Conservation (phyloP, 2,113 vertebrate species). For the Heterocephalus glaber region DNA sequence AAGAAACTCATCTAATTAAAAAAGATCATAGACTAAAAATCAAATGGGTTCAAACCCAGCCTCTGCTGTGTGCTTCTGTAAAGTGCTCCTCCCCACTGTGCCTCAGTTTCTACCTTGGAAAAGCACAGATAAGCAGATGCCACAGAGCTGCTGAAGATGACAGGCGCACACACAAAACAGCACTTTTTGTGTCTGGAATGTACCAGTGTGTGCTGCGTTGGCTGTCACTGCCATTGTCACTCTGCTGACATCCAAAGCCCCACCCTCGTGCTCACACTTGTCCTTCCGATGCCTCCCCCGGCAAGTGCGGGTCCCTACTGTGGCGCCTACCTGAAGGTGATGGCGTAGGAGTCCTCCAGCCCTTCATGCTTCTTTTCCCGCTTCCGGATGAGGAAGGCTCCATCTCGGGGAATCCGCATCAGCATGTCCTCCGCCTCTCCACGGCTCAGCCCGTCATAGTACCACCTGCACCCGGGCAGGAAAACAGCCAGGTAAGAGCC, state of each 20-base stretch:
- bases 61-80: not conserved
- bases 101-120: not conserved
- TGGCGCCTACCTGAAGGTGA: slow-evolving; percentile 93
- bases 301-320: not conserved
- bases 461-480: slow-evolving; percentile 89
- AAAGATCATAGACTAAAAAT: not conserved
- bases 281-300: not conserved
- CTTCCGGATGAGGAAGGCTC: slow-evolving; percentile 96
- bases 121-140: not conserved
- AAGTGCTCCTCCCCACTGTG: not conserved
- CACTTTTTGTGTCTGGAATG: not conserved
- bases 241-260: not conserved
- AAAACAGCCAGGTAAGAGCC: not conserved
- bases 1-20: not conserved
- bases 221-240: accelerated
- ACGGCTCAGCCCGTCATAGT: slow-evolving; percentile 94
- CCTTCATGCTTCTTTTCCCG: slow-evolving; percentile 93
- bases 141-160: not conserved
- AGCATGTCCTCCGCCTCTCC: slow-evolving; percentile 97
- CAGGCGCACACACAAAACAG: accelerated
- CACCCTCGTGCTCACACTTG: accelerated
- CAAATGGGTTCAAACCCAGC: not conserved
- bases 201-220: not conserved
- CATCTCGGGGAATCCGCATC: slow-evolving; percentile 95
- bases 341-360: slow-evolving; percentile 92